Percentiles rank a stretch among this genome's conserved stretches.
These are phyloP conservation scores for Xestobium rufovillosum DNA, from an alignment of 2,888 invertebrate species.

Conservation along the genomic window DNA sequence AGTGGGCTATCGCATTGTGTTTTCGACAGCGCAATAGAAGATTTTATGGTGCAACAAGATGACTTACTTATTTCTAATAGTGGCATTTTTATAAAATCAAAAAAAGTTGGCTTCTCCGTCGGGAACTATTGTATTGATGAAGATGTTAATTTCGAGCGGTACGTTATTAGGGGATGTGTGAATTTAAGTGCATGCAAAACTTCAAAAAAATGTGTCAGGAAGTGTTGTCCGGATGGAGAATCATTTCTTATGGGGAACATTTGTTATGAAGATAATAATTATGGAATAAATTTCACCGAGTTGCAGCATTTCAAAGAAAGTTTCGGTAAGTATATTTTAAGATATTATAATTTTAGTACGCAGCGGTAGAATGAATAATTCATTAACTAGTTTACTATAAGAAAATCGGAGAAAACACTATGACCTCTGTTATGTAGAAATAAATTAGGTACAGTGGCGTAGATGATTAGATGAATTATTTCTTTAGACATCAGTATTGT, in stretches of 20 bases:
- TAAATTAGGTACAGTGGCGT: too few species aligned
- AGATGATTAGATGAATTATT: too few species aligned
- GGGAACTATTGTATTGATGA: constrained; percentile 26
- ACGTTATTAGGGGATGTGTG: constrained; percentile 28
- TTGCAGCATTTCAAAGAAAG: constrained; percentile 25
- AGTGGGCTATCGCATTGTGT: constrained; percentile 29
- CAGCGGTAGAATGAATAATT: too few species aligned
- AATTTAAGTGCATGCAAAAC: constrained; percentile 27
- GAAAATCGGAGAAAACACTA: too few species aligned
- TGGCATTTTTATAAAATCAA: not conserved
- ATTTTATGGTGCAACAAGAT: constrained; percentile 4
- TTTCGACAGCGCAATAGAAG: constrained; percentile 25
- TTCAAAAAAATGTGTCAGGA: constrained; percentile 43
- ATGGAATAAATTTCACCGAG: constrained; percentile 29
- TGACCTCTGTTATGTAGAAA: too few species aligned
- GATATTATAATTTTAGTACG: too few species aligned
- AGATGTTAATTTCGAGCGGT: constrained; percentile 18
- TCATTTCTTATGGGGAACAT: constrained; percentile 38
- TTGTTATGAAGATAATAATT: constrained; percentile 28
- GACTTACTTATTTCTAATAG: not conserved
- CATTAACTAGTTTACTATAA: too few species aligned
- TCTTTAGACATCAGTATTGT: too few species aligned
- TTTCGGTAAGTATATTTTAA: constrained; percentile 27
- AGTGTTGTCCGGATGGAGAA: constrained; percentile 50
- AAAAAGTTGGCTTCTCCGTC: constrained; percentile 4